Conservation (phyloP, 2,888 invertebrate species). For the Muschampia plurimacula region DNA sequence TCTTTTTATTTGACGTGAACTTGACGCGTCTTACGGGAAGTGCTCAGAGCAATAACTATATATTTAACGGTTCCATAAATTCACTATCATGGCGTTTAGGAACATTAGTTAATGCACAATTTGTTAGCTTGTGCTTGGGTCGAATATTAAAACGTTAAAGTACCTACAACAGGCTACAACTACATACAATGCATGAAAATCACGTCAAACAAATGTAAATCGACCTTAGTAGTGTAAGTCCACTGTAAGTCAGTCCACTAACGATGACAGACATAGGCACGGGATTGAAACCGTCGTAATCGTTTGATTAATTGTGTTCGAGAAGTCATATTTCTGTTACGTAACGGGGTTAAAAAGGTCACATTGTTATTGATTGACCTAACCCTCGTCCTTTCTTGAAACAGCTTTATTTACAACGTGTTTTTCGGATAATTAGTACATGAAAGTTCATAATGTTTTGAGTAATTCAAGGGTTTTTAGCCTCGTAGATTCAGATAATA, state of each 20-base stretch:
- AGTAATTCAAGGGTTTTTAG: too few relatives aligned
- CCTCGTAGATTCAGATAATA: too few relatives aligned
- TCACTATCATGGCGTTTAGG: too few relatives aligned
- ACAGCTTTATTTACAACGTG: too few relatives aligned
- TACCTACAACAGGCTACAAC: not conserved
- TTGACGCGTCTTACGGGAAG: too few relatives aligned
- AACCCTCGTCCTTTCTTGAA: not conserved
- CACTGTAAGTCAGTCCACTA: not conserved
- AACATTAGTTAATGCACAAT: not conserved
- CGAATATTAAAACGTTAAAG: not conserved
- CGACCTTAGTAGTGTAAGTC: not conserved
- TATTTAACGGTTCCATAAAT: too few relatives aligned
- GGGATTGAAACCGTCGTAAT: not conserved
- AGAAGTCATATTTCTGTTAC: slow-evolving; percentile 4
- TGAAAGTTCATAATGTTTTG: too few relatives aligned
- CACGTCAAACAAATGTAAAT: not conserved
- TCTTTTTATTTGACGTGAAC: too few relatives aligned
- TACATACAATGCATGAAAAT: not conserved
- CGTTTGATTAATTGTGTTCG: not conserved
- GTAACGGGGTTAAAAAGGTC: not conserved
- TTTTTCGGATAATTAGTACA: too few relatives aligned
- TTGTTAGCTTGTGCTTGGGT: not conserved
- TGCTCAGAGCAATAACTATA: too few relatives aligned
- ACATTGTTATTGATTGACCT: slow-evolving; percentile 9
- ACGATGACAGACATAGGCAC: not conserved